Evolutionary conservation across 2,888 invertebrate species (phyloP).

Genomic region (Drosophila formosana): DNA sequence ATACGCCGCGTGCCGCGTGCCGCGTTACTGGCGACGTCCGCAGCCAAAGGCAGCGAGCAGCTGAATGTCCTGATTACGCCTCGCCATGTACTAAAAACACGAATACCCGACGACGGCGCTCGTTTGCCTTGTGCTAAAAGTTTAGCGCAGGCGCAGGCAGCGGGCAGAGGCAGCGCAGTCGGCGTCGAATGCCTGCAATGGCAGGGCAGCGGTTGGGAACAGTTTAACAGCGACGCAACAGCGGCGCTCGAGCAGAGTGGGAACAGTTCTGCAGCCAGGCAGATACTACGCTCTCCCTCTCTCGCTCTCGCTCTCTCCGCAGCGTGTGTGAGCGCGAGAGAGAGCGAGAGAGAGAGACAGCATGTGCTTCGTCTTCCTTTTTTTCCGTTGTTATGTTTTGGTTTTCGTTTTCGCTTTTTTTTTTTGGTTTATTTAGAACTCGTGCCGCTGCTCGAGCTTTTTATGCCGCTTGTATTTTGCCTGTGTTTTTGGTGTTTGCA

Average conservation of each 20-base stretch:
- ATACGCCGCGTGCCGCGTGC: conserved; percentile 44
- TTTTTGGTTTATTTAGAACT: conserved; percentile 48
- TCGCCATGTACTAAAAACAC: conserved; percentile 35
- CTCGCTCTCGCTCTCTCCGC: no score
- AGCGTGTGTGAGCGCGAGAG: neutral
- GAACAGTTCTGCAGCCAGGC: conserved; percentile 53
- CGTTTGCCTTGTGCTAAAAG: conserved; percentile 41
- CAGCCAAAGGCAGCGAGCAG: conserved; percentile 38
- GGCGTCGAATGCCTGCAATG: conserved; percentile 24
- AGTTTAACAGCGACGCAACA: conserved; percentile 44
- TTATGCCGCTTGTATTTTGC: conserved; percentile 55
- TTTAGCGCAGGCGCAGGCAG: conserved; percentile 52
- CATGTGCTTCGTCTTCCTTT: conserved; percentile 4
- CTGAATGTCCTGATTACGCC: conserved; percentile 63
- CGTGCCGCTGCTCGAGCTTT: conserved; percentile 44
- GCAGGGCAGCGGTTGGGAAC: neutral
- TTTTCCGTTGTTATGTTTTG: neutral
- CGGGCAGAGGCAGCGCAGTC: conserved; percentile 45
- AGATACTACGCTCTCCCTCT: neutral
- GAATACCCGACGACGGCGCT: neutral
- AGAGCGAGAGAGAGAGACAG: conserved; percentile 1
- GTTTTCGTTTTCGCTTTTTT: neutral
- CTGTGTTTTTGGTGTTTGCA: conserved; percentile 47
- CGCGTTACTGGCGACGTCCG: conserved; percentile 31
- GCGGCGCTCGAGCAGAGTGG: conserved; percentile 42